Evolutionary conservation across 2,113 vertebrate species (phyloP).

Genomic region (Synodontis membranacea): DNA sequence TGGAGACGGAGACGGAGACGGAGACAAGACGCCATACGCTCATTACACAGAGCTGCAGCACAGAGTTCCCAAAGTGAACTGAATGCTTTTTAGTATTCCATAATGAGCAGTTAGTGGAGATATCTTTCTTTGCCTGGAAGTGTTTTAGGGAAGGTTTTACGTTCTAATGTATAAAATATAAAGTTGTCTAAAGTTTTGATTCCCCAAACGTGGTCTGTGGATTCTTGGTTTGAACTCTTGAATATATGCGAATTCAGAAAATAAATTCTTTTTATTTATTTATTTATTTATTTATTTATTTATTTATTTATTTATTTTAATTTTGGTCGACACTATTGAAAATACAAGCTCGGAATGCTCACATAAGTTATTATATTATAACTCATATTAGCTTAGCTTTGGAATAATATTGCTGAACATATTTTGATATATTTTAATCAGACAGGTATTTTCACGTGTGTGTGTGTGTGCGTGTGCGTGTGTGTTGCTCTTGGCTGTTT

Average conservation of each 20-base stretch:
- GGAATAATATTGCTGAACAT: background rate
- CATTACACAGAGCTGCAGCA: background rate
- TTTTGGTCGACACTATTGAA: background rate
- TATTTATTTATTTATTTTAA: background rate
- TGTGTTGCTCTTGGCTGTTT: background rate
- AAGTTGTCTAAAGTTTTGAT: background rate
- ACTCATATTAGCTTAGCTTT: background rate
- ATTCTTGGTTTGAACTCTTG: background rate
- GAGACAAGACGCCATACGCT: background rate
- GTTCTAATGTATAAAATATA: background rate
- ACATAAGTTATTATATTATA: too few relatives aligned
- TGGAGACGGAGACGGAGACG: background rate
- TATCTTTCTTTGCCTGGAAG: background rate
- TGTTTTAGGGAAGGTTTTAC: background rate
- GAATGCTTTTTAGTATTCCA: background rate
- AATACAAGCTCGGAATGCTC: too few relatives aligned
- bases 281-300: background rate
- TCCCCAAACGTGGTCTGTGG: background rate
- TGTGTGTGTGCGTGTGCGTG: conserved; percentile 1
- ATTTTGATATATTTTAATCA: background rate
- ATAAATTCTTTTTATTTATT: background rate
- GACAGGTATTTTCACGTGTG: background rate
- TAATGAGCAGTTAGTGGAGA: background rate
- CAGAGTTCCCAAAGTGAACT: background rate
- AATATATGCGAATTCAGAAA: background rate